A percentile compares a stretch with the other conserved stretches of the same genome.
phyloP scores from a whole-genome alignment of 2,888 invertebrate genomes.

The Sarcophaga caerulescens region DNA sequence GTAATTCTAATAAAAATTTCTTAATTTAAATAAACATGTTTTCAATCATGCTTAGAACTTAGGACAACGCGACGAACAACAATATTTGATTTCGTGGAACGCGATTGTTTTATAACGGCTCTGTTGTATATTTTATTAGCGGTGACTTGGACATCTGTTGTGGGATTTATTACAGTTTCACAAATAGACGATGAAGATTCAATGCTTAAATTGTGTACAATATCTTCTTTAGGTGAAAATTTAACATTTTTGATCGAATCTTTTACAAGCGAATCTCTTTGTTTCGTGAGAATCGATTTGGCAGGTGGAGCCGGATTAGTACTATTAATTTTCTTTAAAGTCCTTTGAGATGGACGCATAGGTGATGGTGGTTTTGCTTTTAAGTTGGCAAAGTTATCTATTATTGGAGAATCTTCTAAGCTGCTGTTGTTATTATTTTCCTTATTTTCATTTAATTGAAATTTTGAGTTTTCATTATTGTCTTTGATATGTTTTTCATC shows the following conservation, averaged over 20 bases:
- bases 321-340: conserved; percentile 7
- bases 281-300: conserved; percentile 70
- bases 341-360: conserved; percentile 50
- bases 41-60: conserved; percentile 71
- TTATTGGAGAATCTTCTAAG: neutral
- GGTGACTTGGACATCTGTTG: neutral
- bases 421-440: conserved; percentile 22
- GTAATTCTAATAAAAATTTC: neutral
- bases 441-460: conserved; percentile 27
- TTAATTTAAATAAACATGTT: conserved; percentile 12
- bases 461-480: neutral
- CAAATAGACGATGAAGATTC: conserved; percentile 23
- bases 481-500: neutral
- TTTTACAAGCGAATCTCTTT: conserved; percentile 72
- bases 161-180: neutral
- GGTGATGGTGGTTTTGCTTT: conserved; percentile 37
- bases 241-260: conserved; percentile 74
- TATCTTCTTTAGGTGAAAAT: conserved; percentile 71
- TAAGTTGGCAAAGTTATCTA: conserved; percentile 31
- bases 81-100: conserved; percentile 72
- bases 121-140: conserved; percentile 27
- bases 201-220: conserved; percentile 71
- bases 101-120: conserved; percentile 66
- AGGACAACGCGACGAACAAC: conserved; percentile 76
- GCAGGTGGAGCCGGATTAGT: conserved; percentile 29